These are phyloP conservation scores for Perca schrenkii DNA, from an alignment of 2,113 vertebrate genomes.

Conservation along the genomic window DNA sequence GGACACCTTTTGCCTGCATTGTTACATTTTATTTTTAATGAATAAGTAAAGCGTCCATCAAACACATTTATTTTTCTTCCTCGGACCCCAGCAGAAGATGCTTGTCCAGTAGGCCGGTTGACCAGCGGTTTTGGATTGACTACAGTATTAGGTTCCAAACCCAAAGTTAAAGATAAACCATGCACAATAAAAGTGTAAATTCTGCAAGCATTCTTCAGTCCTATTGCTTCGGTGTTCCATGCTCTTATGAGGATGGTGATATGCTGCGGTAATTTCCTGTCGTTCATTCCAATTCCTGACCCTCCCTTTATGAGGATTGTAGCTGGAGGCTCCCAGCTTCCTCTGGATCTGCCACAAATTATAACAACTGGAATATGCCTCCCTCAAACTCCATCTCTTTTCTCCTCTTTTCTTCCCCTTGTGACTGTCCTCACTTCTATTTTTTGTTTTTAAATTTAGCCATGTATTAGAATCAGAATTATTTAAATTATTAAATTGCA, in stretches of 20 bases:
- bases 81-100: not conserved
- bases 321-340: constrained; percentile 67
- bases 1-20: not conserved
- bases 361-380: constrained; percentile 61
- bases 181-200: constrained; percentile 5
- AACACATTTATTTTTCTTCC: no score
- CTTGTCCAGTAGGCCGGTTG: not conserved
- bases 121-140: not conserved
- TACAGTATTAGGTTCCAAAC: not conserved
- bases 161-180: not conserved
- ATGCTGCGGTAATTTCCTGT: constrained; percentile 79
- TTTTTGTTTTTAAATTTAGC: not conserved
- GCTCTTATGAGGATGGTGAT: constrained; percentile 55
- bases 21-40: not conserved
- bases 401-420: not conserved
- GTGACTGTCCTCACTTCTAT: not conserved
- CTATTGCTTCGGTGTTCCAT: constrained; percentile 19
- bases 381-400: not conserved
- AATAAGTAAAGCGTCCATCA: not conserved
- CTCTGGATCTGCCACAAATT: constrained; percentile 72
- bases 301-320: constrained; percentile 76
- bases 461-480: not conserved
- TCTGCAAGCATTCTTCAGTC: not conserved
- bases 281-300: constrained; percentile 59
- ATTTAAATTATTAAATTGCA: not conserved